Percentiles rank a stretch among this genome's conserved stretches.
Evolutionary conservation across 92 coral and sea anemone genomes (phyloP).

Genomic region (Micromussa lordhowensis): DNA sequence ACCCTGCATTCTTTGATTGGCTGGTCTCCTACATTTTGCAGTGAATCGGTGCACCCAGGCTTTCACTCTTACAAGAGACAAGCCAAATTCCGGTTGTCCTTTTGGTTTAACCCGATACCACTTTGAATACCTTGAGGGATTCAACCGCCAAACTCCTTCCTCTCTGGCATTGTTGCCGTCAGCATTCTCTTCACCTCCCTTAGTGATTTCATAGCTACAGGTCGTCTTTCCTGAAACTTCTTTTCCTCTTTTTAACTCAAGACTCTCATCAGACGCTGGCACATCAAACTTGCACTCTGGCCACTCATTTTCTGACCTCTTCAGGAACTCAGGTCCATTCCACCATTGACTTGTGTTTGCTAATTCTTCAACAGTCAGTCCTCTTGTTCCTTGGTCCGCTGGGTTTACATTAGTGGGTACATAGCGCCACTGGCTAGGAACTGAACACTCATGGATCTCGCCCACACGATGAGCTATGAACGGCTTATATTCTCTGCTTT

Average conservation of each 20-base stretch:
- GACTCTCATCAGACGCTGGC: constrained; percentile 24
- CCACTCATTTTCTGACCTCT: constrained; percentile 39
- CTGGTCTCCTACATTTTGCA: constrained; percentile 50
- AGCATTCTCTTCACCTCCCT: constrained; percentile 28
- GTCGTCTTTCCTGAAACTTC: constrained; percentile 14
- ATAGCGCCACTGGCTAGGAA: constrained; percentile 71
- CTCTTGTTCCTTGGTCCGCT: constrained; percentile 67
- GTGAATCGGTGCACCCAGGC: constrained; percentile 73
- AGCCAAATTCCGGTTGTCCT: constrained; percentile 58
- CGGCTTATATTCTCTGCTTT: too few relatives aligned
- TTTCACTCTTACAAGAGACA: constrained; percentile 70
- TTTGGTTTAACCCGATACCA: constrained; percentile 53
- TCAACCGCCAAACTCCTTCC: constrained; percentile 45
- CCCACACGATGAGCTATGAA: too few relatives aligned
- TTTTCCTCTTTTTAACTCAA: constrained; percentile 14
- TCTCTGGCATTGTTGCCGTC: background rate
- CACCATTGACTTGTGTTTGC: constrained; percentile 58
- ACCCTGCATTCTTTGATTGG: constrained; percentile 27
- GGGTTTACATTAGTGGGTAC: too few relatives aligned
- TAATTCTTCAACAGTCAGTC: constrained; percentile 46
- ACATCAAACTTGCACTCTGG: constrained; percentile 40
- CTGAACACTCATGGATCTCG: constrained; percentile 63
- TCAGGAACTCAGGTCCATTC: constrained; percentile 62
- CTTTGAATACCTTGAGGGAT: constrained; percentile 65
- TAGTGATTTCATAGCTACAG: background rate